A percentile compares a stretch with the other conserved stretches of the same genome.
phyloP scores from a whole-genome alignment of 2,888 invertebrate species.

The Taphrorychus bicolor region DNA sequence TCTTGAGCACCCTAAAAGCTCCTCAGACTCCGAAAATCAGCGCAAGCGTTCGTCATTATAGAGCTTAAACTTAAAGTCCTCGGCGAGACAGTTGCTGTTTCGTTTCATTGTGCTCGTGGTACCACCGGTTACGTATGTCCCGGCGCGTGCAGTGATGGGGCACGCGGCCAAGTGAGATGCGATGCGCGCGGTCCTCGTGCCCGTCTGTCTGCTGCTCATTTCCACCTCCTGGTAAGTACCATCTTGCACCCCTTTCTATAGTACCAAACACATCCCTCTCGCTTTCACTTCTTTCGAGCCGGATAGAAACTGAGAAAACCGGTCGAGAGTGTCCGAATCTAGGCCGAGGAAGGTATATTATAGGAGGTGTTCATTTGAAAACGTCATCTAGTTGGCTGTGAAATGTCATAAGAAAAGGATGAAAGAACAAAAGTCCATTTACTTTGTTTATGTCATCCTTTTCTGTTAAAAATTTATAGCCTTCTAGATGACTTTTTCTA shows the following conservation, averaged over 20 bases:
- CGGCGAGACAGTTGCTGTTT: conserved; percentile 22
- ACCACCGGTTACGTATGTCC: conserved; percentile 27
- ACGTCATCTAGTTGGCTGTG: too few species aligned
- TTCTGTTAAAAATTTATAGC: too few species aligned
- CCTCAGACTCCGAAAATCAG: conserved; percentile 24
- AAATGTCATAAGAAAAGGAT: too few species aligned
- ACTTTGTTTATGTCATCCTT: too few species aligned
- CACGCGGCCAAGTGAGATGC: conserved; percentile 46
- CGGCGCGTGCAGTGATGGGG: conserved; percentile 41
- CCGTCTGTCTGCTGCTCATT: conserved; percentile 83
- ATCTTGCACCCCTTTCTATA: neutral
- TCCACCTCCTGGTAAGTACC: conserved; percentile 86
- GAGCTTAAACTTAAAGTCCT: conserved; percentile 31
- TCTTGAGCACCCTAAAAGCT: conserved; percentile 31
- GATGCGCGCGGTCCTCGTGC: conserved; percentile 73
- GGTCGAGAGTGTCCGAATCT: too few species aligned
- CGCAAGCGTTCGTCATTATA: conserved; percentile 38
- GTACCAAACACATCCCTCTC: neutral
- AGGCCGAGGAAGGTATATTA: too few species aligned
- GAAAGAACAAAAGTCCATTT: too few species aligned
- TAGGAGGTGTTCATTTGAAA: too few species aligned
- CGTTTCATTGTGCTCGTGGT: conserved; percentile 36
- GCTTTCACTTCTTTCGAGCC: neutral
- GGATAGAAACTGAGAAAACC: too few species aligned
- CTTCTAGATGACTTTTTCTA: too few species aligned